Conservation (phyloP, 1,140 invertebrate genomes). For the Scaptomyza hsui region DNA sequence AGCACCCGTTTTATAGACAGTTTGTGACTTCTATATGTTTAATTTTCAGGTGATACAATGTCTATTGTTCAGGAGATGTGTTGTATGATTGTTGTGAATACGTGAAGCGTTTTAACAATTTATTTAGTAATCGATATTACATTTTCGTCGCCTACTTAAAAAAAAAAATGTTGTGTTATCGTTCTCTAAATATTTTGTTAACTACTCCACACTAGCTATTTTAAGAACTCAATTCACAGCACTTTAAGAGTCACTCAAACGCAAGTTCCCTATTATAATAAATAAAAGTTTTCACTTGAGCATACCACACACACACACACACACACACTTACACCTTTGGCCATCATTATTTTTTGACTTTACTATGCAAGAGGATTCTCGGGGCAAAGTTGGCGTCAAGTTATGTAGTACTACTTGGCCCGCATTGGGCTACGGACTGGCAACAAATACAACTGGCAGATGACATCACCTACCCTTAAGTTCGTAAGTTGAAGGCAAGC, state of each 20-base stretch:
- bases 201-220: too few relatives aligned
- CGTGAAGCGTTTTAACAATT: background rate
- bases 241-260: background rate
- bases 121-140: background rate
- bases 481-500: constrained; percentile 23
- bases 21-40: background rate
- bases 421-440: constrained; percentile 3
- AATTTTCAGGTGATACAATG: background rate
- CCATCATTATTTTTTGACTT: constrained; percentile 29
- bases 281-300: constrained; percentile 14
- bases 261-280: background rate
- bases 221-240: background rate
- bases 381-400: constrained; percentile 30
- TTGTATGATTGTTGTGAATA: background rate
- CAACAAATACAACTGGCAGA: constrained; percentile 23
- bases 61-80: constrained; percentile 1
- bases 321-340: background rate
- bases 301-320: background rate
- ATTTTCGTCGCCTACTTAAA: constrained; percentile 1
- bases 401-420: constrained; percentile 22
- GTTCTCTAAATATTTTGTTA: too few relatives aligned
- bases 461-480: constrained; percentile 16
- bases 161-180: too few relatives aligned
- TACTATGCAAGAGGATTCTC: constrained; percentile 1
- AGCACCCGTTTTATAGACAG: background rate